Evolutionary conservation across 2,888 invertebrate species (phyloP).

Genomic region (Sinelater perroti): DNA sequence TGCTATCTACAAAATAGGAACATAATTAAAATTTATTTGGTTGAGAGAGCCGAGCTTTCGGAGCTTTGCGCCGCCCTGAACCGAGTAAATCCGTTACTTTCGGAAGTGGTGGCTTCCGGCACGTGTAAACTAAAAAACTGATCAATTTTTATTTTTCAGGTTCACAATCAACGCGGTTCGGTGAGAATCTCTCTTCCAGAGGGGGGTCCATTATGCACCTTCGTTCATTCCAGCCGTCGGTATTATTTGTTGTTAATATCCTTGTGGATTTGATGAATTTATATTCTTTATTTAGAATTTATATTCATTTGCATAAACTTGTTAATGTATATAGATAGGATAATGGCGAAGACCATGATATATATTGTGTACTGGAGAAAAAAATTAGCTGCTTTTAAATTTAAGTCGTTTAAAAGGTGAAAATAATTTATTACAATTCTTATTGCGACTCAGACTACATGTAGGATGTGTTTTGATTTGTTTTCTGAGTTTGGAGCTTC

Average conservation of each 20-base stretch:
- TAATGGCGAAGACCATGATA: constrained; percentile 3
- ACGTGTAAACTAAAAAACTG: too few relatives aligned
- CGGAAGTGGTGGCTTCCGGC: too few relatives aligned
- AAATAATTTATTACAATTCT: constrained; percentile 8
- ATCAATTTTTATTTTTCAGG: too few relatives aligned
- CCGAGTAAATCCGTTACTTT: neutral
- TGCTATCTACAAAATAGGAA: constrained; percentile 39
- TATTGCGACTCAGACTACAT: neutral
- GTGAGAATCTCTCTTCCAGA: too few relatives aligned
- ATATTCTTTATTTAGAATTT: constrained; percentile 29
- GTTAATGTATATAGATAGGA: constrained; percentile 15
- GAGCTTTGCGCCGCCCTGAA: too few relatives aligned
- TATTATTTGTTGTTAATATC: constrained; percentile 33
- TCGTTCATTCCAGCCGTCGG: constrained; percentile 18
- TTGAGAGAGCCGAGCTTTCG: neutral
- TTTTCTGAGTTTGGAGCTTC: too few relatives aligned
- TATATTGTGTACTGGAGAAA: constrained; percentile 26
- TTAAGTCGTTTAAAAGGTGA: constrained; percentile 1
- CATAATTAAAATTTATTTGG: constrained; percentile 32
- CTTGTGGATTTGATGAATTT: constrained; percentile 19
- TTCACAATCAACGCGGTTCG: too few relatives aligned
- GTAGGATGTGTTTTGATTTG: too few relatives aligned
- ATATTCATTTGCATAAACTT: constrained; percentile 25
- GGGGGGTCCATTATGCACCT: constrained; percentile 16
- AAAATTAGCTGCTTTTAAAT: constrained; percentile 6